Evolutionary conservation across 2,797 vertebrate species (phyloP).

Genomic region (Brachymystax lenok): DNA sequence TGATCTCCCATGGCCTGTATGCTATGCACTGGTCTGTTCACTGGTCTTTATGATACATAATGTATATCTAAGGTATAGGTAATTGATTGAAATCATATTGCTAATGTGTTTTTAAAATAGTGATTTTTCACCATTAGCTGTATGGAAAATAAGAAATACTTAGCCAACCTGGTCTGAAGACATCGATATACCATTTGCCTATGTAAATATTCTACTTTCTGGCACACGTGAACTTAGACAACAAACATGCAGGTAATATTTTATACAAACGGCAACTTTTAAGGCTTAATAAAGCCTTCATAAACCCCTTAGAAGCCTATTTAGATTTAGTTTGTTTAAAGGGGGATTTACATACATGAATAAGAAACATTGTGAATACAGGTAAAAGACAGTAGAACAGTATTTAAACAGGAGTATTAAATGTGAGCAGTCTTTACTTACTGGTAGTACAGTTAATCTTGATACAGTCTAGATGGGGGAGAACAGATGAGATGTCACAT

Average conservation of each 20-base stretch:
- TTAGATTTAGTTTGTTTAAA: background rate
- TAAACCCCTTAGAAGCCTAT: background rate
- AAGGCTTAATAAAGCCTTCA: background rate
- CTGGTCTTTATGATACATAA: no score
- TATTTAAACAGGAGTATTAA: conserved; percentile 60
- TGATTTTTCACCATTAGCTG: background rate
- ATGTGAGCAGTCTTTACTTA: conserved; percentile 96
- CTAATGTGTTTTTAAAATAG: background rate
- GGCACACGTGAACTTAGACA: background rate
- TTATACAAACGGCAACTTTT: background rate
- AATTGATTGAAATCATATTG: no score
- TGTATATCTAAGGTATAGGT: no score
- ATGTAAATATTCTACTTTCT: no score
- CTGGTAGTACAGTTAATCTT: conserved; percentile 99
- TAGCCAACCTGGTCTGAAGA: background rate
- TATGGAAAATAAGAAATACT: background rate
- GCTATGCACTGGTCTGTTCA: no score
- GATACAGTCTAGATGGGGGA: conserved; percentile 99
- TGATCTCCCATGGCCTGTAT: no score
- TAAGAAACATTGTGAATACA: background rate
- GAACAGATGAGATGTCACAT: conserved; percentile 99
- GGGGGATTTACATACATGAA: background rate
- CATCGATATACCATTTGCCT: background rate
- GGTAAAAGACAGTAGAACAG: conserved; percentile 7
- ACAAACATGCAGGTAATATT: background rate